Percentiles rank a stretch among this genome's conserved stretches.
Evolutionary conservation across 2,113 vertebrate species (phyloP).

Genomic region (Brachypodius melanocephalos): DNA sequence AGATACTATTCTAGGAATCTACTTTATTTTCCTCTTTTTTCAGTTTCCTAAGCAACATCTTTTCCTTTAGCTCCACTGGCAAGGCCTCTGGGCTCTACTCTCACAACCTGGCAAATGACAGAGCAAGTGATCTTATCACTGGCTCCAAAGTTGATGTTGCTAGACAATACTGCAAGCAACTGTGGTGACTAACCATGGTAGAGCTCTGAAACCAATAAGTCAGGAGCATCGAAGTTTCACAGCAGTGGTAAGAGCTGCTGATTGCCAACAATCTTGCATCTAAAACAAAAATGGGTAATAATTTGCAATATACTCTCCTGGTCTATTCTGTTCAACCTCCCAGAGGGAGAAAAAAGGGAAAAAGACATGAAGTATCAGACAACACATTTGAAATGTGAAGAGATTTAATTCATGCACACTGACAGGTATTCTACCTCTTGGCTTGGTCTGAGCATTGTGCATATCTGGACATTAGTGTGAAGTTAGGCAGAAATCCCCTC

Average conservation of each 20-base stretch:
- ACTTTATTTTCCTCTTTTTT: neutral
- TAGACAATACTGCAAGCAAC: neutral
- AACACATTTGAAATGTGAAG: neutral
- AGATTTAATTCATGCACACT: neutral
- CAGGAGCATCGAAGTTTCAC: neutral
- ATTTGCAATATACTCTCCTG: neutral
- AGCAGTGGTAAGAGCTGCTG: neutral
- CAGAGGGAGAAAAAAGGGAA: neutral
- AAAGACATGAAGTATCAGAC: neutral
- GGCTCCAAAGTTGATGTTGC: neutral
- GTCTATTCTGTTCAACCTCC: neutral
- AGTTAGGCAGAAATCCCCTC: neutral
- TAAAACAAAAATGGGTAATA: neutral
- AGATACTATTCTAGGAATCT: neutral
- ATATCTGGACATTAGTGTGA: neutral
- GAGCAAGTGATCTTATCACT: neutral
- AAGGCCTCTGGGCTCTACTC: neutral
- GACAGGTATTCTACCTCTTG: neutral
- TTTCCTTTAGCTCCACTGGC: neutral
- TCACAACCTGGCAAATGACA: neutral
- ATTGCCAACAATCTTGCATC: neutral
- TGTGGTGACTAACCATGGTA: neutral
- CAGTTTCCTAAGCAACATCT: neutral
- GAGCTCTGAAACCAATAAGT: neutral
- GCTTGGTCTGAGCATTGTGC: neutral